Evolutionary conservation across 2,797 vertebrate genomes (phyloP).

Genomic region (Meda fulgida): DNA sequence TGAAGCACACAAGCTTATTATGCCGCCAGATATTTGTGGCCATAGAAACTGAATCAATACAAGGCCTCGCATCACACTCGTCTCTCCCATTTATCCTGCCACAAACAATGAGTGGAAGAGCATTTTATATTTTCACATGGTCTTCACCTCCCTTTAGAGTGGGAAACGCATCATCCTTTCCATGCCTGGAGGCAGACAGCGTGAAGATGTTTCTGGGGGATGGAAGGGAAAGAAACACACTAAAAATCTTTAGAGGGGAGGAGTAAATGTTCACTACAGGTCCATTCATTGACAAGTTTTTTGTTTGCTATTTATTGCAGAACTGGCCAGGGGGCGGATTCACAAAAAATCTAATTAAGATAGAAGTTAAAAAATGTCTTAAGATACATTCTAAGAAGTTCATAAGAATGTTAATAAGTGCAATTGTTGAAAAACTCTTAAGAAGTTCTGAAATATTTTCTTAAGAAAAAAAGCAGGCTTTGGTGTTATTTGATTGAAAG

Average conservation of each 20-base stretch:
- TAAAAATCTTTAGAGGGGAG: background rate
- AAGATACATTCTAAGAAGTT: background rate
- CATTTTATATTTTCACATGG: conserved; percentile 67
- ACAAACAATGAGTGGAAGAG: conserved; percentile 61
- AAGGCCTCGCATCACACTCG: conserved; percentile 52
- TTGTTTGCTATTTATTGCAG: background rate
- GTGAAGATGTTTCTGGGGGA: background rate
- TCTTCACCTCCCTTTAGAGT: conserved; percentile 66
- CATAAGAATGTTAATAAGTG: background rate
- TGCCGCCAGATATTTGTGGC: conserved; percentile 78
- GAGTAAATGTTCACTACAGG: background rate
- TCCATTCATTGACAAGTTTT: background rate
- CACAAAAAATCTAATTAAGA: background rate
- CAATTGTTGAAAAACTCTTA: too few species aligned
- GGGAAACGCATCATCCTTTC: conserved; percentile 24
- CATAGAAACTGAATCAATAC: conserved; percentile 80
- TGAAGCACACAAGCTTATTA: conserved; percentile 78
- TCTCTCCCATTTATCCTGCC: conserved; percentile 67
- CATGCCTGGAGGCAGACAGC: background rate
- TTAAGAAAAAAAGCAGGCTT: too few species aligned
- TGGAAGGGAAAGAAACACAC: background rate
- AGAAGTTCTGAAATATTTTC: too few species aligned
- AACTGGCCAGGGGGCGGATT: background rate
- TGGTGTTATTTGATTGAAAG: too few species aligned
- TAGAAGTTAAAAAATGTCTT: background rate